Evolutionary conservation across 2,113 vertebrate genomes (phyloP), one percentile per base, ranked within the genome.

Genomic region (Malaclemys terrapin): DNA sequence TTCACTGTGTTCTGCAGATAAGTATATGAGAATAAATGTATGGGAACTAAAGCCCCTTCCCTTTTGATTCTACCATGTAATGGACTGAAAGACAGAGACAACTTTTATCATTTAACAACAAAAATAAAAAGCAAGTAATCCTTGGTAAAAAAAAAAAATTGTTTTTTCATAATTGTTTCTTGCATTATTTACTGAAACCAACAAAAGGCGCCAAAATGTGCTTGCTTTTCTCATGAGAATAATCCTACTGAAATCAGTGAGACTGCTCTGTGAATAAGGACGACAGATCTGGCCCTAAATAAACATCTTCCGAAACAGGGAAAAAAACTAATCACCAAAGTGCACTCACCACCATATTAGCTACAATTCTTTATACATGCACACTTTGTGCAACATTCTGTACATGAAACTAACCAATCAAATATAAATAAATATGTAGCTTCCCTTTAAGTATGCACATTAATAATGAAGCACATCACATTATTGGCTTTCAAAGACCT

Each of bases 391-490:
- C 92, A 91, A 96, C 93, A 94, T 94, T 93, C 90, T 57, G 93
- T 96, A 97, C 96, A 96, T 91, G 90, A 92, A 97, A 97, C 95
- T 95, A 96, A 98, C 94, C 94, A 98, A 96, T 96, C 96, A 92
- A 88, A 96, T 96, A 98, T 95, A 91, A 98, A 97, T 97, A 98
- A 98, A 97, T 96, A 98, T 98, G 98, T 97, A 90, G 97, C 95
- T 95, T 97, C 89, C 94, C 97, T 98, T 99, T 97, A 98, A 98
- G 98, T 98, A 98, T 97, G 97, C 97, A 97, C 89, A 97, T 96
- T 82, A 92, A 93, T 93, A 96, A 98, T 85, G 96, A 97, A 98
- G 96, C 97, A 93, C 92, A 97, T 98, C 98, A 98, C 98, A 97
- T 97, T 98, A 98, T 92, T 93, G 90, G 97, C 96, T 96, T 96